Conservation (phyloP, 1,140 invertebrate genomes). For the Magallana gigas region DNA sequence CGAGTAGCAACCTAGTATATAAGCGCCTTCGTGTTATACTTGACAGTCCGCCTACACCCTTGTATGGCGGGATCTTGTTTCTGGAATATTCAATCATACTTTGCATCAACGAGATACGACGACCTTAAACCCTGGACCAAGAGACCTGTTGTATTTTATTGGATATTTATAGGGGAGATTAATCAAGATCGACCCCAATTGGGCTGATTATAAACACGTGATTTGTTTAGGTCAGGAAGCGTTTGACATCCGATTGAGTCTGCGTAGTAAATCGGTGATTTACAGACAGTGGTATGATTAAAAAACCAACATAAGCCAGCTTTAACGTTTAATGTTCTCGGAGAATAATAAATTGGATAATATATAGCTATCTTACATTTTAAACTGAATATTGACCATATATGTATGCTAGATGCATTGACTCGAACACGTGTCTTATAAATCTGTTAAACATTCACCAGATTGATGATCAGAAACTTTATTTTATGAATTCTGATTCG, state of each 20-base stretch:
- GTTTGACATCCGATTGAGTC: not conserved
- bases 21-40: not conserved
- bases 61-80: not conserved
- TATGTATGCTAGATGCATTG: no score
- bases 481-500: no score
- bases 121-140: not conserved
- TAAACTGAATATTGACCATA: no score
- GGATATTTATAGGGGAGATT: slow-evolving; percentile 4
- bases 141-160: slow-evolving; percentile 23
- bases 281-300: slow-evolving; percentile 10
- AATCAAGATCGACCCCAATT: slow-evolving; percentile 28
- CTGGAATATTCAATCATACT: slow-evolving; percentile 18
- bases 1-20: not conserved
- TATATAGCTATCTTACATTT: no score
- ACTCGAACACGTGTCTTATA: no score
- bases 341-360: not conserved
- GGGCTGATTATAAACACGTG: not conserved
- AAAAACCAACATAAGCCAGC: not conserved
- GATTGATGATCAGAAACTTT: no score
- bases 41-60: slow-evolving; percentile 18
- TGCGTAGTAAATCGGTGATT: slow-evolving; percentile 24
- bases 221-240: slow-evolving; percentile 4
- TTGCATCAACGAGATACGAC: slow-evolving; percentile 14
- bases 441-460: no score
- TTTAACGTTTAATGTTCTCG: not conserved